Evolutionary conservation across 1,140 invertebrate species (phyloP), one percentile per base, ranked within the genome.

Genomic region (Aricia agestis): DNA sequence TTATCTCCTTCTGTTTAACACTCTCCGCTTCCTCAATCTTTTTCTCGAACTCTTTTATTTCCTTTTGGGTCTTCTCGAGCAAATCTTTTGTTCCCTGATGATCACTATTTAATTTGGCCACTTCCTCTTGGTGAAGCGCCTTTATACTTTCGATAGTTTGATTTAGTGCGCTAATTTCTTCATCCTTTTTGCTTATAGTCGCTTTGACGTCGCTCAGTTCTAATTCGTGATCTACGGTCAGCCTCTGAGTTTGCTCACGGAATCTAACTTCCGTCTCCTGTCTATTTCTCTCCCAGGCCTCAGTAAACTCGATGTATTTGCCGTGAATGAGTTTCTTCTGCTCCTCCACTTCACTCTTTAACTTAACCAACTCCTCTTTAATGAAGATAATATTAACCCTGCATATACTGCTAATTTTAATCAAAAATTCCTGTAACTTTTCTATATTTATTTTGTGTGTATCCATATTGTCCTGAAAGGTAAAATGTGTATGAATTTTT

Each of bases 141-240:
- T 93, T 61, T 93, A 67, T 6, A 75, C 84, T 59, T 85, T 82
- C 59, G 82, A 31, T 94, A 83, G 63, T 90, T 81, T 18, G 85
- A 78, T 93, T 92, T 58, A 93, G 66, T 5, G 74, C 84, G 61
- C 85, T 82, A n/a, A 95, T 93, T 71, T 93, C 87, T n/a, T 95
- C 93, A 42, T 94, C 93, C 77, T 93, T 93, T 7, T 78, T 80
- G 61, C 88, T 85, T 0, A 94, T 79, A 6, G 92, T 70, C 66
- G 93, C 92, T 78, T 93, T 94, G 74, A 95, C 87, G 75, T 94
- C 93, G 36, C 92, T 92, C 63, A 96, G 83, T 81, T 96, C 94
- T 52, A 94, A 79, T 79, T 96, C 94, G 77, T 95, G 94, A 75
- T 95, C 94, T 10, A 95, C 89, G 11, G 93, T 93, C 9, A 95